Conservation (phyloP, 2,113 vertebrate genomes). For the Perca schrenkii region DNA sequence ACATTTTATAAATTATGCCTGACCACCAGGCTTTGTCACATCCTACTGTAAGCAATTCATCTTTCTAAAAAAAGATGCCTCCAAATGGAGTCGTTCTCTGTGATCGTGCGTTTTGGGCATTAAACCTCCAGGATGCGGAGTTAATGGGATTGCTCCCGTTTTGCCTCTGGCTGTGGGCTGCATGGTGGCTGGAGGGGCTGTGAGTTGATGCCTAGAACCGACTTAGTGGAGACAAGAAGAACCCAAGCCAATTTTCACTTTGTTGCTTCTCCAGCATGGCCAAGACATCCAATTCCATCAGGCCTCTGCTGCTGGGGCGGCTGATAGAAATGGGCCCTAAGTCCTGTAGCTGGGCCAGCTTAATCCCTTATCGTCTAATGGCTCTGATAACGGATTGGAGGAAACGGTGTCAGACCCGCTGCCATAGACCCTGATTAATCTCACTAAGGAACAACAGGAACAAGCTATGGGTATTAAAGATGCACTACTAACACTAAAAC, state of each 20-base stretch:
- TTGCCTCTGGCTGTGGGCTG: constrained; percentile 63
- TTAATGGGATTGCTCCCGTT: constrained; percentile 81
- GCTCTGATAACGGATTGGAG: constrained; percentile 67
- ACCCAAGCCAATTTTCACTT: constrained; percentile 80
- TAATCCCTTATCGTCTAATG: constrained; percentile 81
- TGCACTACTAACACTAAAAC: constrained; percentile 13
- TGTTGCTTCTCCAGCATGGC: constrained; percentile 77
- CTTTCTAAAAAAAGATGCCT: constrained; percentile 63
- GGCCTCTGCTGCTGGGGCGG: constrained; percentile 68
- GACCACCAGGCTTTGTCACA: constrained; percentile 59
- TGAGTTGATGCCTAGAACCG: constrained; percentile 63
- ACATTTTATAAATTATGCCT: constrained; percentile 48
- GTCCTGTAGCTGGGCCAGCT: constrained; percentile 70
- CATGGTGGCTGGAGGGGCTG: constrained; percentile 48
- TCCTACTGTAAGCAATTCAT: constrained; percentile 46
- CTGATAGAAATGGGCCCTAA: constrained; percentile 75
- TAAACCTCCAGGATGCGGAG: constrained; percentile 68
- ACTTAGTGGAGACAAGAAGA: constrained; percentile 67
- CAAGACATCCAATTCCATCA: constrained; percentile 81
- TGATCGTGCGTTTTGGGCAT: constrained; percentile 65
- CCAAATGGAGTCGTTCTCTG: constrained; percentile 68
- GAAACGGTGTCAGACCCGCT: constrained; percentile 63
- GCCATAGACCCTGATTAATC: constrained; percentile 70
- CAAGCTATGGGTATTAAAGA: constrained; percentile 55
- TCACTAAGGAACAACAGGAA: constrained; percentile 60